phyloP scores from a whole-genome alignment of 2,888 invertebrate species.

The Agonopterix alstromeriana region DNA sequence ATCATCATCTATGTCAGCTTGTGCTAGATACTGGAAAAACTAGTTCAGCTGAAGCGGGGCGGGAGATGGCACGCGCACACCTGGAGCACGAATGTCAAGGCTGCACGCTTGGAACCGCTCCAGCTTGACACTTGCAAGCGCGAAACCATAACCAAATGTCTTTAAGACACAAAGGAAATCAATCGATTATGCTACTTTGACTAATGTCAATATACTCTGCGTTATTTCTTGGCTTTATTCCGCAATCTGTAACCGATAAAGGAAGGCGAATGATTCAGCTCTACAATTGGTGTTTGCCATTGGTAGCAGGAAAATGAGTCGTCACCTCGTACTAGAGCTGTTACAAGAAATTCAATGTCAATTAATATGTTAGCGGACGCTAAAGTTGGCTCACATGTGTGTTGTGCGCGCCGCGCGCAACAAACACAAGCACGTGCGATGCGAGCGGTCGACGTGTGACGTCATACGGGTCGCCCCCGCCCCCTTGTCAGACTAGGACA shows the following conservation, averaged over 20 bases:
- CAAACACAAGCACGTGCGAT: slow-evolving; percentile 73
- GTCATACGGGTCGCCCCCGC: slow-evolving; percentile 58
- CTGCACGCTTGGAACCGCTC: slow-evolving; percentile 61
- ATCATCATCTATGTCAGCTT: slow-evolving; percentile 19
- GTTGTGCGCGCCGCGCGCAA: slow-evolving; percentile 52
- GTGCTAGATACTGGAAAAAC: slow-evolving; percentile 38
- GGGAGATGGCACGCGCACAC: slow-evolving; percentile 48
- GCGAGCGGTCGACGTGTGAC: slow-evolving; percentile 48
- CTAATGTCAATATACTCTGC: slow-evolving; percentile 13
- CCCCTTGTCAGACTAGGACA: slow-evolving; percentile 44
- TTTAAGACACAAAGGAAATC: neutral
- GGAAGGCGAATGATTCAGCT: too few relatives aligned
- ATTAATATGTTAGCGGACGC: slow-evolving; percentile 34
- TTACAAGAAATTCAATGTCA: slow-evolving; percentile 37
- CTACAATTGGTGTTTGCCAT: neutral
- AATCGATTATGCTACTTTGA: neutral
- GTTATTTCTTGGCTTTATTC: slow-evolving; percentile 13
- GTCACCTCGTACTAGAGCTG: slow-evolving; percentile 2
- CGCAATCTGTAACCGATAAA: slow-evolving; percentile 9
- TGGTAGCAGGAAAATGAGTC: slow-evolving; percentile 12
- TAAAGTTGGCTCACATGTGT: slow-evolving; percentile 38
- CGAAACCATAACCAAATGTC: slow-evolving; percentile 13
- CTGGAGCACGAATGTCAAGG: slow-evolving; percentile 71
- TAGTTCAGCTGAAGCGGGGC: slow-evolving; percentile 25
- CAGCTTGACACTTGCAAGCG: slow-evolving; percentile 37